These are phyloP conservation scores for Ariopsis seemanni DNA, from an alignment of 2,113 vertebrate species.

Conservation along the genomic window DNA sequence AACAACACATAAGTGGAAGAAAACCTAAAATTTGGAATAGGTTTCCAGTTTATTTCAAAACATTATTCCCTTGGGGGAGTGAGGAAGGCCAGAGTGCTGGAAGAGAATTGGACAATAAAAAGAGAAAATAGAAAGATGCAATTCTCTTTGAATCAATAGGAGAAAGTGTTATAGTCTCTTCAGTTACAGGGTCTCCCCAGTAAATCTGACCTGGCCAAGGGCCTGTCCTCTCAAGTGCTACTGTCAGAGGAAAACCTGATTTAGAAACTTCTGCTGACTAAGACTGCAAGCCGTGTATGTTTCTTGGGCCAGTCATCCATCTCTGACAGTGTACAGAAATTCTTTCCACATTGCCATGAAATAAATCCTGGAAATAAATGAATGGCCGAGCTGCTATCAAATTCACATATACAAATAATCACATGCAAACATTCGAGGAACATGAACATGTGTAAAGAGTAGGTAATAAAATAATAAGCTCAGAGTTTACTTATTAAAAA, in stretches of 20 bases:
- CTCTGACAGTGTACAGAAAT: conserved; percentile 57
- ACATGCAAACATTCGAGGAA: not conserved
- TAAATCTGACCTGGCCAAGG: conserved; percentile 8
- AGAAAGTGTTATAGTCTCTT: conserved; percentile 61
- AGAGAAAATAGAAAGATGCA: conserved; percentile 54
- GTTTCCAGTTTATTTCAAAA: not conserved
- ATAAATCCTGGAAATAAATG: conserved; percentile 42
- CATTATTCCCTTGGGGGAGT: not conserved
- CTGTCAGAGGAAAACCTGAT: conserved; percentile 7
- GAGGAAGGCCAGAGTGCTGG: not conserved
- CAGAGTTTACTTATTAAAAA: not conserved
- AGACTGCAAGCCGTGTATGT: conserved; percentile 66
- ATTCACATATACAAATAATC: not conserved
- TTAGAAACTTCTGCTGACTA: conserved; percentile 61
- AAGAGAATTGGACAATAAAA: conserved; percentile 4
- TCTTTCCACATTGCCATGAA: conserved; percentile 49
- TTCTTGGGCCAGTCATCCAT: conserved; percentile 67
- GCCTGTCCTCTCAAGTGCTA: not conserved
- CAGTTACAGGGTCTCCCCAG: conserved; percentile 1
- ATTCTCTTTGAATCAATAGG: conserved; percentile 63
- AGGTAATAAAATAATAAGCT: not conserved
- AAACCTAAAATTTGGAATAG: not conserved
- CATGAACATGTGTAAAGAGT: not conserved
- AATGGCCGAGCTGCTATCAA: not conserved
- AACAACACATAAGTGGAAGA: not conserved